A percentile compares a stretch with the other conserved stretches of the same genome.
These are phyloP conservation scores for Nothoprocta pentlandii DNA, from an alignment of 2,113 vertebrate species.

Conservation along the genomic window DNA sequence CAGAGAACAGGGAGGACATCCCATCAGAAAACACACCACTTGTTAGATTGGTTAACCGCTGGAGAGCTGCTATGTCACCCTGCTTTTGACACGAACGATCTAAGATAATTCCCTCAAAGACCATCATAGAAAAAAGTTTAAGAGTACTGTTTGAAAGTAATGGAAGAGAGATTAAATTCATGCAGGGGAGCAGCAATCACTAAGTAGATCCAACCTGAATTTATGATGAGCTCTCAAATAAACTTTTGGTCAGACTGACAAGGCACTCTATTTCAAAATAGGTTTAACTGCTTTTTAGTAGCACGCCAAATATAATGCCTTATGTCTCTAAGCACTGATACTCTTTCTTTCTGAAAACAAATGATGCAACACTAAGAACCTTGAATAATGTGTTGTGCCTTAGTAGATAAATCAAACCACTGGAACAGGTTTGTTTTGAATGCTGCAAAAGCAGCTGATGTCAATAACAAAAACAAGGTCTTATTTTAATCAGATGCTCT, in stretches of 20 bases:
- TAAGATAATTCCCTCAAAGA: neutral
- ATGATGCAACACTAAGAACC: neutral
- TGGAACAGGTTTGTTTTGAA: neutral
- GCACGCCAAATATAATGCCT: neutral
- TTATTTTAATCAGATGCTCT: conserved; percentile 3
- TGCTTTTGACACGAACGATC: neutral
- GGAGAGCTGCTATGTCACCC: accelerated
- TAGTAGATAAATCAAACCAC: neutral
- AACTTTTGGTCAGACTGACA: neutral
- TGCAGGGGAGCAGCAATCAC: neutral
- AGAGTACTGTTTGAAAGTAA: neutral
- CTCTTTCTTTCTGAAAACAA: neutral
- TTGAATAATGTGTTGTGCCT: neutral
- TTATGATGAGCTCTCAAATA: neutral
- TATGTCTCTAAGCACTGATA: neutral
- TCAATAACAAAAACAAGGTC: neutral
- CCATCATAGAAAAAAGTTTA: neutral
- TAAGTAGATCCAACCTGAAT: neutral
- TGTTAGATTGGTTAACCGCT: neutral
- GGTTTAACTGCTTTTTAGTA: neutral
- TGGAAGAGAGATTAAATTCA: neutral
- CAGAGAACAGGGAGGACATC: neutral
- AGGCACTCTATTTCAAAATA: neutral
- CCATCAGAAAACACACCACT: neutral
- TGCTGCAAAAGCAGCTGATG: neutral